Conservation (phyloP, 2,888 invertebrate species). For the Myopa testacea region DNA sequence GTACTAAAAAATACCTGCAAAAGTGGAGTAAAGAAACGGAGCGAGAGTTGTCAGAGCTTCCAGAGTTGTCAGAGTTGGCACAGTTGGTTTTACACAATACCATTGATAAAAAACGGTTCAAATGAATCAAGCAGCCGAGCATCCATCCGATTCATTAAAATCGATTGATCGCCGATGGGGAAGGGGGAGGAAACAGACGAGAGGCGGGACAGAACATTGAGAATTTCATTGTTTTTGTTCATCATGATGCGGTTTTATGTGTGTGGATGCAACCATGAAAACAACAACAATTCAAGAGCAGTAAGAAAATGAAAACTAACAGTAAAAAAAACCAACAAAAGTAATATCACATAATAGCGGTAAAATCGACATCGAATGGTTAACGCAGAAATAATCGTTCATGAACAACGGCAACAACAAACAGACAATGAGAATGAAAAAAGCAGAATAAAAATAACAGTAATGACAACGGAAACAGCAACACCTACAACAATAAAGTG, state of each 20-base stretch:
- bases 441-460: neutral
- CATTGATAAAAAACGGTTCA: too few relatives aligned
- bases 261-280: neutral
- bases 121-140: too few relatives aligned
- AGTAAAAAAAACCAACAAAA: neutral
- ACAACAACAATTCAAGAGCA: neutral
- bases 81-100: too few relatives aligned
- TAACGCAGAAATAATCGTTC: neutral
- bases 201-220: neutral
- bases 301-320: neutral
- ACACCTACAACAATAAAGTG: neutral
- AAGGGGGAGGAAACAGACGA: neutral
- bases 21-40: too few relatives aligned
- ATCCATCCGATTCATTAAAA: too few relatives aligned
- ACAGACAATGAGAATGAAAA: neutral
- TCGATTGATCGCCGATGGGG: neutral
- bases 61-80: too few relatives aligned
- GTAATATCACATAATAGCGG: neutral
- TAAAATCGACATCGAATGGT: neutral
- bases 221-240: too few relatives aligned
- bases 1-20: too few relatives aligned
- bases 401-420: neutral
- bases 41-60: too few relatives aligned
- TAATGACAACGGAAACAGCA: neutral
- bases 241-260: too few relatives aligned